phyloP scores from a whole-genome alignment of 2,113 vertebrate genomes.

The Apteryx mantelli region DNA sequence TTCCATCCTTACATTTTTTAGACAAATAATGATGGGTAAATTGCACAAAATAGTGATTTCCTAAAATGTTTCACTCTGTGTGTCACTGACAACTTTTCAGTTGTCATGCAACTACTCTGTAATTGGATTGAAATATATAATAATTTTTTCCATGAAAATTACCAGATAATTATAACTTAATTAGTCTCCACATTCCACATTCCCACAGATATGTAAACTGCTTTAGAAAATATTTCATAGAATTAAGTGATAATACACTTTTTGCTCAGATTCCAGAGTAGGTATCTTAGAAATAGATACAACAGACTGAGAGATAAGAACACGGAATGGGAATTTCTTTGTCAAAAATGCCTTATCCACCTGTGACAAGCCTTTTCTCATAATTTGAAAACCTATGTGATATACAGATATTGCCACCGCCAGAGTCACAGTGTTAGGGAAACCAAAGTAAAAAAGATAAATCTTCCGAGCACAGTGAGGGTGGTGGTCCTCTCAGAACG shows the following conservation, averaged over 20 bases:
- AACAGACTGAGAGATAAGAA: background rate
- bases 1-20: background rate
- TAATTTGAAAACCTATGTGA: background rate
- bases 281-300: background rate
- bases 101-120: background rate
- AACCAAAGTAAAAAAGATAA: background rate
- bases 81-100: background rate
- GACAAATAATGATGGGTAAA: background rate
- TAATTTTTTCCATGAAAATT: background rate
- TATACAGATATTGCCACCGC: fast-evolving
- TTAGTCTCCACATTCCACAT: background rate
- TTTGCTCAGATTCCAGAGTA: background rate
- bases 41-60: background rate
- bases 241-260: background rate
- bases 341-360: background rate
- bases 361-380: background rate
- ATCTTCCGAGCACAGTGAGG: fast-evolving
- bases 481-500: background rate
- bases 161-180: background rate
- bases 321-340: background rate
- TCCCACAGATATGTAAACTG: background rate
- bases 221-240: background rate
- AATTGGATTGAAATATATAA: background rate
- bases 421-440: background rate
- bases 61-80: background rate